Base-by-base conservation (phyloP, 2,113 vertebrate genomes). In the Pristiophorus japonicus region DNA sequence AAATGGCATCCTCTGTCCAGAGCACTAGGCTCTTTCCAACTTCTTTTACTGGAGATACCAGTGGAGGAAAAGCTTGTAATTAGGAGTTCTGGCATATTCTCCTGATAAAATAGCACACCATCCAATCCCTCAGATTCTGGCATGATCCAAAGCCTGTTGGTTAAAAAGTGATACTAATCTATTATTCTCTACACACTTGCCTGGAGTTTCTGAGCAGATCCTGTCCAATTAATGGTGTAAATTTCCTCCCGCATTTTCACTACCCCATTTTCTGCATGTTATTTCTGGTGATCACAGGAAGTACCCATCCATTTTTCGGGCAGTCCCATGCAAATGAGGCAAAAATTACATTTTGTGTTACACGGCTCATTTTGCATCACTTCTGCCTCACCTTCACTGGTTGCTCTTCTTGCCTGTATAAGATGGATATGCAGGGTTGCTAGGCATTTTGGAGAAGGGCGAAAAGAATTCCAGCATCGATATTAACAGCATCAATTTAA, bases 1-100 rank as follows among this genome's bases (percentile, higher is more conserved):
- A 62, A 92, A 92, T 92, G 88, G 88, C 59, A 92, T 92, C 88
- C 59, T 92, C 59, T 65, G n/a, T n/a, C n/a, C 88, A 92, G 59
- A 92, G 18, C 55, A 20, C 88, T 22, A 63, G 18, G 30, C 10
- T 88, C 34, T n/a, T 92, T 92, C 88, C 55, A 63, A 92, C 63
- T 63, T 92, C 88, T 92, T 92, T 92, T 65, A 63, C 1, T 63
- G 88, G 88, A 63, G 59, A n/a, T 59, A 38, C 27, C 59, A 92
- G 88, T 65, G 24, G 18, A 63, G 88, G 55, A 92, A 92, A 63
- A 92, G 59, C 38, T 38, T 63, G 16, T 63, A 62, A 59, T 90
- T 90, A 90, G 87, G 51, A 63, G 34, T 38, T 92, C 88, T 92
- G 59, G 59, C n/a, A 24, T 92, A 65, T 65, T 63, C 20, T n/a